Conservation (phyloP, 2,113 vertebrate genomes). For the Corvus moneduloides region DNA sequence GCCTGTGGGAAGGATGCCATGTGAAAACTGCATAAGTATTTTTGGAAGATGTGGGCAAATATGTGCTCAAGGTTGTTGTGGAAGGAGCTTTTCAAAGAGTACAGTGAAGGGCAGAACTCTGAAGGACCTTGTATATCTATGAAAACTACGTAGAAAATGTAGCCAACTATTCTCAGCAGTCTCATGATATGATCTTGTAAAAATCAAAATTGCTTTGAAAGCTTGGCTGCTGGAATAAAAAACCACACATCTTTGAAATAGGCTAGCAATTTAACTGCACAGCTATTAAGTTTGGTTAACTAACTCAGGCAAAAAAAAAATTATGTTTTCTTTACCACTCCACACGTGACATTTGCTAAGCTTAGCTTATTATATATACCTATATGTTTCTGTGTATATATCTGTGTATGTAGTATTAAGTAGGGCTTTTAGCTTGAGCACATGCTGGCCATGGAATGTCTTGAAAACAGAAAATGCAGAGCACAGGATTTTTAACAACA, state of each 20-base stretch:
- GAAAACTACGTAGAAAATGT: not conserved
- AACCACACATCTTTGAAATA: rapidly evolving
- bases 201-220: not conserved
- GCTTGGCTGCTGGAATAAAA: not conserved
- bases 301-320: not conserved
- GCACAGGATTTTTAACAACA: not conserved
- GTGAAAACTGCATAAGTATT: not conserved
- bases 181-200: not conserved
- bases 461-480: not conserved
- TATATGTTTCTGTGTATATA: not conserved
- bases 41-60: not conserved
- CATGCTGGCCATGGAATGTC: rapidly evolving
- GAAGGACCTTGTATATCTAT: not conserved
- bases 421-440: not conserved
- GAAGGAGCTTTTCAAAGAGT: not conserved
- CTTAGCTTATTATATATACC: not conserved
- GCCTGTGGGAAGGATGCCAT: not conserved
- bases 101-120: not conserved
- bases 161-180: not conserved
- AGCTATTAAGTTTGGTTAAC: not conserved
- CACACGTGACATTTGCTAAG: not conserved
- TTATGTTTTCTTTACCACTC: not conserved
- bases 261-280: not conserved
- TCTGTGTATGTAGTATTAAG: not conserved
- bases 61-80: not conserved